Evolutionary conservation across 2,888 invertebrate species (phyloP).

Genomic region (Pterobdella sp.): DNA sequence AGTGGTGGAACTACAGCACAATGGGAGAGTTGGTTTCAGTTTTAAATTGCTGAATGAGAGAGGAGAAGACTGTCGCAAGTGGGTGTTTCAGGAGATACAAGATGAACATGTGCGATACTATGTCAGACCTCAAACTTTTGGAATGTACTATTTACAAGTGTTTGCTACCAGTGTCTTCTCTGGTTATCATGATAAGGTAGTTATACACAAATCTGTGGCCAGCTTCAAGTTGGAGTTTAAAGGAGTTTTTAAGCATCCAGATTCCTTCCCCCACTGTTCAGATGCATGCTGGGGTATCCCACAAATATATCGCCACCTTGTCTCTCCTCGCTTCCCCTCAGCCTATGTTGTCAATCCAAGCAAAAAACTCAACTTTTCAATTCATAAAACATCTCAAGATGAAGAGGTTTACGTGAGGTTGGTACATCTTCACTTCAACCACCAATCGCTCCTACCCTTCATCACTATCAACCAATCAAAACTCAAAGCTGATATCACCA

Average conservation of each 20-base stretch:
- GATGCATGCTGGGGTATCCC: slow-evolving; percentile 21
- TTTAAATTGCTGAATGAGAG: neutral
- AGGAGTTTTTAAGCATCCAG: neutral
- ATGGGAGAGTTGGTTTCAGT: slow-evolving; percentile 13
- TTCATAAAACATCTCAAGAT: neutral
- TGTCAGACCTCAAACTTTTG: neutral
- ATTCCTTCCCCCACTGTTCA: slow-evolving; percentile 4
- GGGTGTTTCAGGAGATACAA: neutral
- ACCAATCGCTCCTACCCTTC: neutral
- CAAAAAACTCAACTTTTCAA: neutral
- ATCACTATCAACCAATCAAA: slow-evolving; percentile 3
- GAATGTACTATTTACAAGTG: neutral
- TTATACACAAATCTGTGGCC: neutral
- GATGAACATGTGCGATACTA: neutral
- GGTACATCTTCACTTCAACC: neutral
- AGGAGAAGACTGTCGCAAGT: neutral
- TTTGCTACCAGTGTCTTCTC: slow-evolving; percentile 11
- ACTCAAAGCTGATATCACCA: neutral
- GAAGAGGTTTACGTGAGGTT: slow-evolving; percentile 4
- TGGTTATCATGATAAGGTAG: neutral
- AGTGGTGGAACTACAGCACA: neutral
- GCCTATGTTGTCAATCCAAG: slow-evolving; percentile 8
- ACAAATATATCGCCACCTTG: slow-evolving; percentile 2
- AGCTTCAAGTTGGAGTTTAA: neutral
- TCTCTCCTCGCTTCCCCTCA: neutral